Conservation (phyloP, 2,888 invertebrate genomes). For the Germaria angustata region DNA sequence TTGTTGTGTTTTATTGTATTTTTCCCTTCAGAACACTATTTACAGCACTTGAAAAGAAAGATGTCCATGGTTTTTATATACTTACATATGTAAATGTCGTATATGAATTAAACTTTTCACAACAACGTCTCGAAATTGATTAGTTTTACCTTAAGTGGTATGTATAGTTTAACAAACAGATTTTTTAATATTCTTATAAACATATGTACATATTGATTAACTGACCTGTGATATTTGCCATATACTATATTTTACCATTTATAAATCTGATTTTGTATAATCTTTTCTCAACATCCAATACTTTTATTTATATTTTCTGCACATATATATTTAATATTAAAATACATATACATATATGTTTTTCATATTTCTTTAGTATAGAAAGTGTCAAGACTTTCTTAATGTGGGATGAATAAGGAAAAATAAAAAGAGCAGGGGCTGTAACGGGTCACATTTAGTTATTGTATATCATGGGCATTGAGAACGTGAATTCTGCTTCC, state of each 20-base stretch:
- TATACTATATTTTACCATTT: background rate
- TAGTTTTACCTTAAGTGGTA: constrained; percentile 54
- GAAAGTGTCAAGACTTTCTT: constrained; percentile 49
- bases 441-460: constrained; percentile 13
- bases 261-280: constrained; percentile 21
- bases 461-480: background rate
- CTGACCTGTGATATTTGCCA: constrained; percentile 6
- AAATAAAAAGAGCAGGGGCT: background rate
- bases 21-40: constrained; percentile 52
- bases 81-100: no score
- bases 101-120: background rate
- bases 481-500: background rate
- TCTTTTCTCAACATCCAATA: constrained; percentile 10
- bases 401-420: background rate
- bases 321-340: constrained; percentile 3
- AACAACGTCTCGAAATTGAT: constrained; percentile 25
- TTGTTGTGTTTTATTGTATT: constrained; percentile 49
- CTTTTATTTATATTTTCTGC: constrained; percentile 11
- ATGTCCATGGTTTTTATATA: constrained; percentile 18
- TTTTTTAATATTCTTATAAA: background rate
- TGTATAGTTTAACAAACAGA: constrained; percentile 42
- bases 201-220: background rate
- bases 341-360: constrained; percentile 3
- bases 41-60: constrained; percentile 31
- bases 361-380: constrained; percentile 58